Evolutionary conservation across 2,797 vertebrate genomes (phyloP).

Genomic region (Muraenolepis orangiensis): DNA sequence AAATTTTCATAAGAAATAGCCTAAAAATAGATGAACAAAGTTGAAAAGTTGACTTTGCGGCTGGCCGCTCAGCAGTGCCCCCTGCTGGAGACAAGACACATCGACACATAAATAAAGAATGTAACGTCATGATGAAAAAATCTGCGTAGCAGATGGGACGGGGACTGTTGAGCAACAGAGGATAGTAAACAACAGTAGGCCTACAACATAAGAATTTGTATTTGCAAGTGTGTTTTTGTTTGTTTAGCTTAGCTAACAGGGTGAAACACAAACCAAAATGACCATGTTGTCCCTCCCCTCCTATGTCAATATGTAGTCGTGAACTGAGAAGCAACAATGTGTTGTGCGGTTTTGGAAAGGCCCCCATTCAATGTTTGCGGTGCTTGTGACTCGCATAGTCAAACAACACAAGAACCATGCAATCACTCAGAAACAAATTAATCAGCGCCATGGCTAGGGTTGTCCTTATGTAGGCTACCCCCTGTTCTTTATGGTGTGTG

Average conservation of each 20-base stretch:
- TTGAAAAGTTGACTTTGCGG: constrained; percentile 17
- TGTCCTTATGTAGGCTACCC: not conserved
- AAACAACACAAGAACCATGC: not conserved
- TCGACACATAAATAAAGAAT: not conserved
- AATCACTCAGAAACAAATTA: not conserved
- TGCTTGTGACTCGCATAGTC: not conserved
- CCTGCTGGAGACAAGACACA: constrained; percentile 44
- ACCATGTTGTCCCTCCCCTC: not conserved
- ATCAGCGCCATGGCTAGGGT: not conserved
- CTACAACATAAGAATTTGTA: not conserved
- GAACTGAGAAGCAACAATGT: not conserved
- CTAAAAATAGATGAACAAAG: constrained; percentile 54
- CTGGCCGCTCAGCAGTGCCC: constrained; percentile 59
- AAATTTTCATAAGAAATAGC: constrained; percentile 51
- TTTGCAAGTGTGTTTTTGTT: not conserved
- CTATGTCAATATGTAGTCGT: not conserved
- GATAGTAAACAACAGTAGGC: not conserved
- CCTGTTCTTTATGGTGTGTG: too few species aligned
- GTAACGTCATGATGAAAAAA: not conserved
- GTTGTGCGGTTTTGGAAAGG: not conserved
- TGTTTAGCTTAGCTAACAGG: not conserved
- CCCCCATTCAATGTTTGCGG: not conserved
- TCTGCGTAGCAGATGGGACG: not conserved
- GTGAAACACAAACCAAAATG: not conserved
- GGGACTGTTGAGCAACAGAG: not conserved